phyloP scores from a whole-genome alignment of 2,888 invertebrate genomes.

The Cordylochernes scorpioides region DNA sequence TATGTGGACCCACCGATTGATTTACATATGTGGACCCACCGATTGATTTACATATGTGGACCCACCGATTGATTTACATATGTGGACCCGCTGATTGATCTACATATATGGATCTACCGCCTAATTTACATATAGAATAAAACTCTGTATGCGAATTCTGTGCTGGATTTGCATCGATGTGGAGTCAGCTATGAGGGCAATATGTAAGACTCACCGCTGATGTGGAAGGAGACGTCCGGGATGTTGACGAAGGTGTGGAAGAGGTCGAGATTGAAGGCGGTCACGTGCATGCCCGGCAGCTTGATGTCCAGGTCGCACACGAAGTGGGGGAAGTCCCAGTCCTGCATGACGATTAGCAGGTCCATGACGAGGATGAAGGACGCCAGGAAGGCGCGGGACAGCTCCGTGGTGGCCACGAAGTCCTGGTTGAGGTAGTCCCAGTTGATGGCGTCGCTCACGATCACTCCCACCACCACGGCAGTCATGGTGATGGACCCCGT shows the following conservation, averaged over 20 bases:
- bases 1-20: too few relatives aligned
- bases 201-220: slow-evolving; percentile 25
- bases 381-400: slow-evolving; percentile 26
- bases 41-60: too few relatives aligned
- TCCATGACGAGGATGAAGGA: slow-evolving; percentile 29
- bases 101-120: too few relatives aligned
- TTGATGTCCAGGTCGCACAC: slow-evolving; percentile 27
- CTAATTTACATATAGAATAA: too few relatives aligned
- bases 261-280: slow-evolving; percentile 20
- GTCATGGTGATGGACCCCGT: slow-evolving; percentile 22
- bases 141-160: too few relatives aligned
- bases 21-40: too few relatives aligned
- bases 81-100: too few relatives aligned
- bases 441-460: slow-evolving; percentile 26
- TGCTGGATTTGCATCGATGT: too few relatives aligned
- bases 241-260: slow-evolving; percentile 22
- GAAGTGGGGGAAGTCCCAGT: slow-evolving; percentile 30
- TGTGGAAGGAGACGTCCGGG: slow-evolving; percentile 17
- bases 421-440: slow-evolving; percentile 27
- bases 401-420: slow-evolving; percentile 26
- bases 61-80: too few relatives aligned
- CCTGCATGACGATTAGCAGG: slow-evolving; percentile 28
- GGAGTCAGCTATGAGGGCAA: too few relatives aligned
- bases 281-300: slow-evolving; percentile 25
- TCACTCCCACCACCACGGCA: slow-evolving; percentile 24